Evolutionary conservation across 2,888 invertebrate genomes (phyloP).

Genomic region (Chymomyza procnemis): DNA sequence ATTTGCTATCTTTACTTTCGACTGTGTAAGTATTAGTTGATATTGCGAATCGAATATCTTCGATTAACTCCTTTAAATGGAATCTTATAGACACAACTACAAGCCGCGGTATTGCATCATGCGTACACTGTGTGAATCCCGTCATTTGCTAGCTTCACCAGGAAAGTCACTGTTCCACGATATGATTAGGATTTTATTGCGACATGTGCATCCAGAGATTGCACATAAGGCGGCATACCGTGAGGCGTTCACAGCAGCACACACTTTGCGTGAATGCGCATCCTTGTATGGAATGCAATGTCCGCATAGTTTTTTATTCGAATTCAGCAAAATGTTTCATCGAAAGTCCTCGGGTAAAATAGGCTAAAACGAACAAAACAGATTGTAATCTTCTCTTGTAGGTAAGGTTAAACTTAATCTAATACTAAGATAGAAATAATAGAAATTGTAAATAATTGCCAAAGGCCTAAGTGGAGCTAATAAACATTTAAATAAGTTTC

Average conservation of each 20-base stretch:
- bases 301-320: conserved; percentile 72
- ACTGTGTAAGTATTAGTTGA: conserved; percentile 43
- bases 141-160: conserved; percentile 80
- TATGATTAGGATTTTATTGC: conserved; percentile 82
- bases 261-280: conserved; percentile 64
- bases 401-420: no score
- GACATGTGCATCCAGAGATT: conserved; percentile 79
- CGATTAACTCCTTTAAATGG: neutral
- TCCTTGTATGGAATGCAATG: conserved; percentile 72
- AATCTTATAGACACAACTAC: conserved; percentile 58
- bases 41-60: neutral
- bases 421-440: no score
- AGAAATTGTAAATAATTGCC: no score
- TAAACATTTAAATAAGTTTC: no score
- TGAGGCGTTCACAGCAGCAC: conserved; percentile 56
- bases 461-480: no score
- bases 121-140: conserved; percentile 85
- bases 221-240: conserved; percentile 54
- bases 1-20: conserved; percentile 45
- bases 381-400: no score
- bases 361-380: no score
- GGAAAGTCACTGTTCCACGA: conserved; percentile 85
- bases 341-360: conserved; percentile 20
- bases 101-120: conserved; percentile 80
- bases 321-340: conserved; percentile 53